phyloP scores from a whole-genome alignment of 2,797 vertebrate genomes.

The Bufotes viridis region DNA sequence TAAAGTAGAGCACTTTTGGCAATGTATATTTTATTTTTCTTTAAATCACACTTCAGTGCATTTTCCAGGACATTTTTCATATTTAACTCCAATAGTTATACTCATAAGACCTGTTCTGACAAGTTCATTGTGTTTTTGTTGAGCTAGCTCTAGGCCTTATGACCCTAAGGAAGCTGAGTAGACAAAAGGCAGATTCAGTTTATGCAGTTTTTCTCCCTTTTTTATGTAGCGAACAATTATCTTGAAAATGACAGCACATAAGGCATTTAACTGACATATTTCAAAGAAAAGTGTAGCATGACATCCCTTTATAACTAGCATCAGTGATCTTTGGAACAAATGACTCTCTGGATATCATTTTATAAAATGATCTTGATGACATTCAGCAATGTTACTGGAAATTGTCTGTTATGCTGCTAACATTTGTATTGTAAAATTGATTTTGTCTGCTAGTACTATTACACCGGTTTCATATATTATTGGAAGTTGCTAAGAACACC shows the following conservation, averaged over 20 bases:
- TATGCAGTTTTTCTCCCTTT: slow-evolving; percentile 26
- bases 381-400: slow-evolving; percentile 58
- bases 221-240: slow-evolving; percentile 49
- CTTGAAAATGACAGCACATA: slow-evolving; percentile 51
- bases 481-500: not conserved
- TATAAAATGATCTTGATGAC: slow-evolving; percentile 53
- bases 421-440: slow-evolving; percentile 15
- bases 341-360: slow-evolving; percentile 40
- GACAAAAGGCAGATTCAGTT: slow-evolving; percentile 50
- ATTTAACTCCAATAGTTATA: slow-evolving; percentile 21
- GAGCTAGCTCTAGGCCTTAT: slow-evolving; percentile 24
- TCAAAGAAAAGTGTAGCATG: slow-evolving; percentile 56
- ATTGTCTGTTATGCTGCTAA: slow-evolving; percentile 15
- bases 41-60: slow-evolving; percentile 22
- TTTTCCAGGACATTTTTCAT: slow-evolving; percentile 3
- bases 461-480: not conserved
- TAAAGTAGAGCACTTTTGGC: not conserved
- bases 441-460: not conserved
- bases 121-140: slow-evolving; percentile 45
- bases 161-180: slow-evolving; percentile 50
- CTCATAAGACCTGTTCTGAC: slow-evolving; percentile 15
- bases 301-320: slow-evolving; percentile 48
- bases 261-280: slow-evolving; percentile 52
- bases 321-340: slow-evolving; percentile 49
- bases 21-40: slow-evolving; percentile 9